Evolutionary conservation across 1,140 invertebrate genomes (phyloP).

Genomic region (Drosophila kurseongensis): DNA sequence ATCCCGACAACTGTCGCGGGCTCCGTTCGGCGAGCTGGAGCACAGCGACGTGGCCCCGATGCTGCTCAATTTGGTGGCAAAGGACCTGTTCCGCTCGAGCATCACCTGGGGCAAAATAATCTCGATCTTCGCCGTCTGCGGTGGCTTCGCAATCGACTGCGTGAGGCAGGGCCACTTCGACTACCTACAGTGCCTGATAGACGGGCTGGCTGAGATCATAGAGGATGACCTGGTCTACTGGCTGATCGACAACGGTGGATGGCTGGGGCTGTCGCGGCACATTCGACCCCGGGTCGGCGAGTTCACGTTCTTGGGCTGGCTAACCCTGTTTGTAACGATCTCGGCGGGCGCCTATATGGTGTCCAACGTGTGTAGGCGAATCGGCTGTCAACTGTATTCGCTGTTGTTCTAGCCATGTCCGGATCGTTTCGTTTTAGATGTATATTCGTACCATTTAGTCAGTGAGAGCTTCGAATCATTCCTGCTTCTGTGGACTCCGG

Average conservation of each 20-base stretch:
- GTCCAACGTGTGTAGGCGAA: slow-evolving; percentile 72
- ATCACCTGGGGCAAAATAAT: slow-evolving; percentile 90
- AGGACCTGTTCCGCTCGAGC: slow-evolving; percentile 87
- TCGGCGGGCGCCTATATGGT: slow-evolving; percentile 76
- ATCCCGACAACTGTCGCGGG: slow-evolving; percentile 86
- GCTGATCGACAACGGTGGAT: slow-evolving; percentile 90
- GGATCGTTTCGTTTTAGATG: slow-evolving; percentile 24
- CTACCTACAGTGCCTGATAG: slow-evolving; percentile 87
- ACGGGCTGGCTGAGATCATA: slow-evolving; percentile 87
- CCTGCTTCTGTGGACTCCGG: slow-evolving; percentile 48
- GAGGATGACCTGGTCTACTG: slow-evolving; percentile 89
- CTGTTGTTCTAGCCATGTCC: slow-evolving; percentile 64
- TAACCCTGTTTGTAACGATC: slow-evolving; percentile 76
- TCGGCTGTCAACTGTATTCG: slow-evolving; percentile 81
- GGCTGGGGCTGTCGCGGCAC: slow-evolving; percentile 86
- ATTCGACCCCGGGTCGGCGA: slow-evolving; percentile 69
- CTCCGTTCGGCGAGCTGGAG: slow-evolving; percentile 85
- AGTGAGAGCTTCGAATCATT: slow-evolving; percentile 70
- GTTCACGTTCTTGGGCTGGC: slow-evolving; percentile 79
- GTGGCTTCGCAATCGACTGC: slow-evolving; percentile 90
- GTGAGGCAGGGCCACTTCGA: slow-evolving; percentile 89
- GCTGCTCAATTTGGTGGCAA: slow-evolving; percentile 87
- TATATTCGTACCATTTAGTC: slow-evolving; percentile 47
- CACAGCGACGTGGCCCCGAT: slow-evolving; percentile 86
- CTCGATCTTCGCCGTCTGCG: slow-evolving; percentile 89